These are phyloP conservation scores for Myiopsitta monachus DNA, from an alignment of 2,113 vertebrate genomes.

Conservation along the genomic window DNA sequence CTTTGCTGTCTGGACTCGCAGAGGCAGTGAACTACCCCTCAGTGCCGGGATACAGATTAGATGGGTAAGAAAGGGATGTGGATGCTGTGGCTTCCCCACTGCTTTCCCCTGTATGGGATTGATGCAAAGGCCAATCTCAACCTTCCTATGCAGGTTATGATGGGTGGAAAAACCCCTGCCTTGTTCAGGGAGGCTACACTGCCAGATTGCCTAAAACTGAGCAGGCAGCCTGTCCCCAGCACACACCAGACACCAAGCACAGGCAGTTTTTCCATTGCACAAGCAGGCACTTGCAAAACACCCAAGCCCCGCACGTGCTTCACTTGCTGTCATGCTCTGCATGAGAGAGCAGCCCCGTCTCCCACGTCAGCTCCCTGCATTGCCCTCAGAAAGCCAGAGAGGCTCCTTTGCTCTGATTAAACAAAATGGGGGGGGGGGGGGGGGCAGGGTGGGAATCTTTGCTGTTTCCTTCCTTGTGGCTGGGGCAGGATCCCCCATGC, in stretches of 20 bases:
- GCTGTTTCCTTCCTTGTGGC: not conserved
- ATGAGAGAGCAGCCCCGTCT: not conserved
- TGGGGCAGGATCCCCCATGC: rapidly evolving
- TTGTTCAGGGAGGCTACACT: not conserved
- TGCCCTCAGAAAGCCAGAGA: not conserved
- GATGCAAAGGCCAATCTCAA: rapidly evolving
- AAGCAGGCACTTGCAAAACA: conserved; percentile 51
- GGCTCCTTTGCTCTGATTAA: not conserved
- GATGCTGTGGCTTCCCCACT: not conserved
- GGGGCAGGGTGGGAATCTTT: not conserved
- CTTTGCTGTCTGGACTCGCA: not conserved
- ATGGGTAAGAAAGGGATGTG: not conserved
- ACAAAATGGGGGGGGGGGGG: not conserved
- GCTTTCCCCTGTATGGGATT: rapidly evolving
- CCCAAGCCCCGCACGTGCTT: not conserved
- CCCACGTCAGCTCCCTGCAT: not conserved
- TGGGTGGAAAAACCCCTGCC: not conserved
- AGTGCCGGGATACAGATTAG: not conserved
- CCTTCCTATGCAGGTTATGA: rapidly evolving
- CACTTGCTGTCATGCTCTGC: not conserved
- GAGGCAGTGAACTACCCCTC: not conserved
- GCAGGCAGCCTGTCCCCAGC: not conserved
- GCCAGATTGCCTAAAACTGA: not conserved
- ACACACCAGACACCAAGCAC: not conserved
- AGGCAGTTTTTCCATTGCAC: conserved; percentile 27